phyloP scores from a whole-genome alignment of 1,140 invertebrate species.

The Pogonomyrmex barbatus region DNA sequence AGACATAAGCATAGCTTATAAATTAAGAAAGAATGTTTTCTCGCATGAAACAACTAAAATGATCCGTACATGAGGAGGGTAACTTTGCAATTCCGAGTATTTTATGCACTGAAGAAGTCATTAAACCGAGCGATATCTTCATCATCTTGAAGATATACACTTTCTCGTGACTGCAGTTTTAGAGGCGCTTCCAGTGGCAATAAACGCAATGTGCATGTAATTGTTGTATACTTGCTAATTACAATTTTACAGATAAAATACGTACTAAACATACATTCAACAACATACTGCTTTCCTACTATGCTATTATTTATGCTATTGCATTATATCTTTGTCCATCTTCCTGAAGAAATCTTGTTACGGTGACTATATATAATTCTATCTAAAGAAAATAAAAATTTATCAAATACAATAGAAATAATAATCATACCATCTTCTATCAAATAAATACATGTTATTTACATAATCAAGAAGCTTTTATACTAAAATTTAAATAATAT shows the following conservation, averaged over 20 bases:
- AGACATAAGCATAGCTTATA: background rate
- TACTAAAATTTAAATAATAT: background rate
- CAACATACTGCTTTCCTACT: slow-evolving; percentile 17
- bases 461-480: background rate
- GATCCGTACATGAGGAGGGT: background rate
- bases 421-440: background rate
- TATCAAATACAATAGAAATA: background rate
- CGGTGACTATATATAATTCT: background rate
- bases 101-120: slow-evolving; percentile 42
- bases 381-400: slow-evolving; percentile 4
- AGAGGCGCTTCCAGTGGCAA: background rate
- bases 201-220: slow-evolving; percentile 51
- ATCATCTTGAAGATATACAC: slow-evolving; percentile 39
- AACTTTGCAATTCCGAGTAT: slow-evolving; percentile 23
- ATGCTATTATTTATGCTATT: slow-evolving; percentile 42
- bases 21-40: background rate
- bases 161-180: slow-evolving; percentile 44
- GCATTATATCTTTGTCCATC: background rate
- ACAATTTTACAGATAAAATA: slow-evolving; percentile 21
- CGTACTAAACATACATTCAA: slow-evolving; percentile 10
- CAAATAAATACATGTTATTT: background rate
- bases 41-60: slow-evolving; percentile 5
- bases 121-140: slow-evolving; percentile 55
- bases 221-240: slow-evolving; percentile 36
- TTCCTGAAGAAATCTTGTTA: background rate